phyloP scores from a whole-genome alignment of 2,113 vertebrate species.

The Myodes glareolus region DNA sequence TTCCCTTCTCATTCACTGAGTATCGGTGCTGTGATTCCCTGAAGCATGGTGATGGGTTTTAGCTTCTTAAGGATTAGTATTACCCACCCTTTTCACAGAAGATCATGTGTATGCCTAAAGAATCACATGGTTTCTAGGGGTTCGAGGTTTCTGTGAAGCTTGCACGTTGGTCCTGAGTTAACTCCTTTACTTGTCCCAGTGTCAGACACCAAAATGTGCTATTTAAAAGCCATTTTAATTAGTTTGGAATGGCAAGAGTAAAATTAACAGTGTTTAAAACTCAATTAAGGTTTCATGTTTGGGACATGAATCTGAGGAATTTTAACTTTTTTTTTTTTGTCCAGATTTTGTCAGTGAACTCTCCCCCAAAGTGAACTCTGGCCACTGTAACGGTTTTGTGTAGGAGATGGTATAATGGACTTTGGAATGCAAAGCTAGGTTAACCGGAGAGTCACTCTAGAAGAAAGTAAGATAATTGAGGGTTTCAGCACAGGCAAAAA shows the following conservation, averaged over 20 bases:
- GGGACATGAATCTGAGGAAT: constrained; percentile 19
- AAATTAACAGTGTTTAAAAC: constrained; percentile 42
- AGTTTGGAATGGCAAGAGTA: constrained; percentile 43
- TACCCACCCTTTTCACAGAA: neutral
- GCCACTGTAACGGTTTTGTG: constrained; percentile 7
- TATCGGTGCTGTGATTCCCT: neutral
- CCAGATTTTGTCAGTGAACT: constrained; percentile 14
- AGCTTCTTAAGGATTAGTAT: neutral
- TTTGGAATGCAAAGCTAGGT: neutral
- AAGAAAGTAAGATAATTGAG: neutral
- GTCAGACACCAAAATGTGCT: constrained; percentile 38
- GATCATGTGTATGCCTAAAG: neutral
- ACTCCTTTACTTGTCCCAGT: constrained; percentile 6
- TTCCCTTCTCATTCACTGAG: constrained; percentile 1
- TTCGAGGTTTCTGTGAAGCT: constrained; percentile 15
- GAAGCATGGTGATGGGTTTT: neutral
- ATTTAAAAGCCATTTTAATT: constrained; percentile 16
- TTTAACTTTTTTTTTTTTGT: constrained; percentile 49
- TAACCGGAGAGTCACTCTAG: neutral
- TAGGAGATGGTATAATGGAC: neutral
- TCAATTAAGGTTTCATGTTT: neutral
- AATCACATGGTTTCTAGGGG: neutral
- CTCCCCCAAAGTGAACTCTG: neutral
- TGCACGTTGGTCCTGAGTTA: neutral
- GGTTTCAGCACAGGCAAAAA: neutral